phyloP scores from a whole-genome alignment of 2,888 invertebrate genomes.

The Lasius platythorax region DNA sequence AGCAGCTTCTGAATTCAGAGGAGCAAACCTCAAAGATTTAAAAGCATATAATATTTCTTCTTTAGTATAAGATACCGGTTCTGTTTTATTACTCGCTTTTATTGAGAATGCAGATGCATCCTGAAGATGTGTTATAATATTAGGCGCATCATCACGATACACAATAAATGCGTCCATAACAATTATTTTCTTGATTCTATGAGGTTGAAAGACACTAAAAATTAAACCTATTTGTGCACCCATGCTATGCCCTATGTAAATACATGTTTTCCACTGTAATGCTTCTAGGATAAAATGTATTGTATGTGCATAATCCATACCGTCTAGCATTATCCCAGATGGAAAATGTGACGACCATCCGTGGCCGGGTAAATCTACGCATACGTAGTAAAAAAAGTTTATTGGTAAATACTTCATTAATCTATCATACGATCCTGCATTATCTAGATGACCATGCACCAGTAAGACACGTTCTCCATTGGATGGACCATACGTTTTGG shows the following conservation, averaged over 20 bases:
- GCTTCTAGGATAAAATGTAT: constrained; percentile 81
- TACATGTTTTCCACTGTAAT: constrained; percentile 84
- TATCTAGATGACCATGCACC: constrained; percentile 85
- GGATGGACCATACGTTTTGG: constrained; percentile 84
- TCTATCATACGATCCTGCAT: constrained; percentile 85
- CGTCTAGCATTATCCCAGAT: constrained; percentile 82
- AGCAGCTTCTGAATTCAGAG: constrained; percentile 86
- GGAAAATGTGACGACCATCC: constrained; percentile 86
- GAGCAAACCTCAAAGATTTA: constrained; percentile 83
- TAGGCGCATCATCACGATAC: fast-evolving
- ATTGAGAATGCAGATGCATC: constrained; percentile 73
- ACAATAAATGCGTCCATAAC: constrained; percentile 84
- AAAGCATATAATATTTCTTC: constrained; percentile 87
- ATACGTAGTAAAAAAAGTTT: constrained; percentile 82
- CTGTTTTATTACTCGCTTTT: constrained; percentile 75
- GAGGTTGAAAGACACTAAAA: constrained; percentile 85
- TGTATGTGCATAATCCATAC: constrained; percentile 80
- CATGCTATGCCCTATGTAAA: constrained; percentile 86
- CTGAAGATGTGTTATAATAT: not conserved
- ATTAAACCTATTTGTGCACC: constrained; percentile 86
- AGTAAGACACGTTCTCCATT: constrained; percentile 76
- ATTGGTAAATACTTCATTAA: constrained; percentile 83
- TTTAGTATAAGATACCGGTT: constrained; percentile 84
- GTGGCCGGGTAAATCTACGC: constrained; percentile 86
- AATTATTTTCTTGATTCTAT: constrained; percentile 85